A percentile compares a stretch with the other conserved stretches of the same genome.
Evolutionary conservation across 2,888 invertebrate species (phyloP).

Genomic region (Platynereis dumerilii): DNA sequence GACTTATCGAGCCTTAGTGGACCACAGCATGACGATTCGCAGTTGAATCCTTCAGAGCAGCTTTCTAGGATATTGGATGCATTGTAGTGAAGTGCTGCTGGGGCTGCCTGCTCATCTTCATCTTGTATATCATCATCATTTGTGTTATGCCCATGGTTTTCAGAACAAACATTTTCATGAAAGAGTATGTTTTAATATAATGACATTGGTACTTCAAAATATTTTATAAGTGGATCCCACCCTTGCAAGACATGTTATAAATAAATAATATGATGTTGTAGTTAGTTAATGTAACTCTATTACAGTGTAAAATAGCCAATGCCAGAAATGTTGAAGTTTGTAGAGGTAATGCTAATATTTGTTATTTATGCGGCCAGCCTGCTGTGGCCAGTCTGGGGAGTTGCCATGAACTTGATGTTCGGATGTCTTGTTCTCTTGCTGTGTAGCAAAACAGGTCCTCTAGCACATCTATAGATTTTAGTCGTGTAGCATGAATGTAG

Average conservation of each 20-base stretch:
- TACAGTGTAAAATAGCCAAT: too few species aligned
- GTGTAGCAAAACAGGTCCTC: slow-evolving; percentile 5
- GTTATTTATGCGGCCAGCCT: too few species aligned
- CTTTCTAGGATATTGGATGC: slow-evolving; percentile 90
- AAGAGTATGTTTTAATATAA: slow-evolving; percentile 5
- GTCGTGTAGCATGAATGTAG: slow-evolving; percentile 20
- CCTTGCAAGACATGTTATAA: too few species aligned
- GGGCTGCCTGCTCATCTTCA: neutral
- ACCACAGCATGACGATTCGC: slow-evolving; percentile 60
- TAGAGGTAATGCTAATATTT: too few species aligned
- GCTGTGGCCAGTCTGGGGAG: too few species aligned
- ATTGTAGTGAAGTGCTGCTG: slow-evolving; percentile 40
- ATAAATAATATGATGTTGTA: too few species aligned
- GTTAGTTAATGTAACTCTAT: too few species aligned
- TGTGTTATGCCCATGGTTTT: slow-evolving; percentile 8
- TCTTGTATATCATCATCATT: neutral
- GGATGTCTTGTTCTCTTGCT: too few species aligned
- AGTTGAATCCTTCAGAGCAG: slow-evolving; percentile 91
- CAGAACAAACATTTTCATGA: neutral
- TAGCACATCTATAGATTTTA: slow-evolving; percentile 26
- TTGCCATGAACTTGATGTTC: too few species aligned
- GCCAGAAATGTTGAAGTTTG: too few species aligned
- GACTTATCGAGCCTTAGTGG: slow-evolving; percentile 7
- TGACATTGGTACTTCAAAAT: slow-evolving; percentile 18
- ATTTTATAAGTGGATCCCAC: too few species aligned